Conservation (phyloP, 2,797 vertebrate species). For the Silurus lanzhouensis region DNA sequence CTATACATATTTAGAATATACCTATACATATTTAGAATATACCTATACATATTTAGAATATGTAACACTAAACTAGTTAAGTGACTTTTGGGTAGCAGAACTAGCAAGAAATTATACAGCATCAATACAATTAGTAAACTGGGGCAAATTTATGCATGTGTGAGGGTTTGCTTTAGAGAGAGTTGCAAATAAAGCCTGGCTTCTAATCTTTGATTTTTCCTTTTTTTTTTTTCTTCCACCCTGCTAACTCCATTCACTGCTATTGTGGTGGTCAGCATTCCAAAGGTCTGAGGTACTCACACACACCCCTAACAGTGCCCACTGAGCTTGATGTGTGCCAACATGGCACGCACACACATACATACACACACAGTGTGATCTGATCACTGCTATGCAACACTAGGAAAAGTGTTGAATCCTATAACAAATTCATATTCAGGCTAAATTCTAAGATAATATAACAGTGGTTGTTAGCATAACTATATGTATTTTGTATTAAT, state of each 20-base stretch:
- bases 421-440: background rate
- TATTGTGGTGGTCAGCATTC: slow-evolving; percentile 64
- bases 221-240: slow-evolving; percentile 59
- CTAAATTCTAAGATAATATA: background rate
- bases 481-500: background rate
- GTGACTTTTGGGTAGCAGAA: background rate
- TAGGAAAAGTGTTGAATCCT: background rate
- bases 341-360: background rate
- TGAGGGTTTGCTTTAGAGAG: slow-evolving; percentile 5
- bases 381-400: slow-evolving; percentile 1
- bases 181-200: slow-evolving; percentile 39
- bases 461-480: background rate
- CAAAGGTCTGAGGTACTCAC: slow-evolving; percentile 55
- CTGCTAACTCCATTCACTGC: slow-evolving; percentile 58
- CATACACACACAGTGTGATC: background rate
- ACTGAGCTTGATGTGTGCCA: slow-evolving; percentile 37
- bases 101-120: background rate
- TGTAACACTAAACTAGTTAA: background rate
- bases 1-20: too few relatives aligned
- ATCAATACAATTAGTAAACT: background rate
- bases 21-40: too few relatives aligned
- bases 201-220: slow-evolving; percentile 49
- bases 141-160: background rate
- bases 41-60: too few relatives aligned
- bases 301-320: slow-evolving; percentile 35